Evolutionary conservation across 2,113 vertebrate species (phyloP).

Genomic region (Cephalopholis sonnerati): DNA sequence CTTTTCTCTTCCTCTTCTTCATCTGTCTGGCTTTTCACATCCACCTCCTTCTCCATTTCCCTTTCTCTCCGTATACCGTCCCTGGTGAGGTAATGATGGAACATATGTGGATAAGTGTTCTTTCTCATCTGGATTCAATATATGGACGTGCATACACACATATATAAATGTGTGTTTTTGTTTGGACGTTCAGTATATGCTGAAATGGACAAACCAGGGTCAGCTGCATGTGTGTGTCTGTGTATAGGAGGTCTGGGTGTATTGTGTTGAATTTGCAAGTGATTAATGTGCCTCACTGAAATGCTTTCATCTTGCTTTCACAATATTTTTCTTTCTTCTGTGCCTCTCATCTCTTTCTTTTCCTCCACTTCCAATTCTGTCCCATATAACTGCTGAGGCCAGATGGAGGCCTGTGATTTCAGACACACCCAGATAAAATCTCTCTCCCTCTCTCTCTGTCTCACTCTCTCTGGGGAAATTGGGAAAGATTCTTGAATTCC

Average conservation of each 20-base stretch:
- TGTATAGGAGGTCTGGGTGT: background rate
- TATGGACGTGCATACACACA: constrained; percentile 6
- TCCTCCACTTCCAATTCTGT: constrained; percentile 43
- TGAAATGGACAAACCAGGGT: constrained; percentile 27
- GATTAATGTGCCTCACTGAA: constrained; percentile 48
- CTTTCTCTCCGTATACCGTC: constrained; percentile 7
- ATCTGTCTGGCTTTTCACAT: constrained; percentile 43
- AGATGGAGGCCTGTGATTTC: constrained; percentile 67
- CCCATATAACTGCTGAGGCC: constrained; percentile 52
- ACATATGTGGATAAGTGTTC: constrained; percentile 36
- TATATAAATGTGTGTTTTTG: constrained; percentile 29
- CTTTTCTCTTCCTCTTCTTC: background rate
- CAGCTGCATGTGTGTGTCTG: constrained; percentile 1
- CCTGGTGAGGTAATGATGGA: constrained; percentile 61
- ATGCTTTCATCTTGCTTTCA: constrained; percentile 70
- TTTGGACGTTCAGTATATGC: background rate
- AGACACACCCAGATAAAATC: constrained; percentile 78
- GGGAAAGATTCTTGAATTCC: constrained; percentile 67
- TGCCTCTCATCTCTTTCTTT: constrained; percentile 43
- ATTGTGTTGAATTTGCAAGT: constrained; percentile 30
- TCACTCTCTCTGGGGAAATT: constrained; percentile 60
- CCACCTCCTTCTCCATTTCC: background rate
- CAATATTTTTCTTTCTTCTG: constrained; percentile 61
- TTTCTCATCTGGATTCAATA: constrained; percentile 69
- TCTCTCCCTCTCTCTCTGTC: constrained; percentile 38